These are phyloP conservation scores for Baronia brevicornis DNA, from an alignment of 2,888 invertebrate species.

Conservation along the genomic window DNA sequence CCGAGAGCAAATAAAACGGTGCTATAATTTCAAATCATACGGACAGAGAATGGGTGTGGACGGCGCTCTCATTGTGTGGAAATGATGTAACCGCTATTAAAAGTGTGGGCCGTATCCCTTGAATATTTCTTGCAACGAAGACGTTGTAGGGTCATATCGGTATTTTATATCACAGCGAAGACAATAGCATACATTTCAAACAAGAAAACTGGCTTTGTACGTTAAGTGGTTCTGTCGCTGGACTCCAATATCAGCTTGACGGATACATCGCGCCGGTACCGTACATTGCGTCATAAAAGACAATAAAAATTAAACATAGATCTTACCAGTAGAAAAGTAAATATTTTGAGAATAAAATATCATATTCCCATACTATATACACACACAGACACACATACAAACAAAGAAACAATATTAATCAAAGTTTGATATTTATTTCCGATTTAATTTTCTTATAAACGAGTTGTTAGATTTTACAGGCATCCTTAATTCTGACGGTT, in stretches of 20 bases:
- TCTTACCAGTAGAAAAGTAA: too few species aligned
- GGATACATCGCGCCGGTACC: constrained; percentile 29
- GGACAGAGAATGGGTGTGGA: constrained; percentile 77
- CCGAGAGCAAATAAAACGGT: constrained; percentile 74
- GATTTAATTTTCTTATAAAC: too few species aligned
- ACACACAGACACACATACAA: too few species aligned
- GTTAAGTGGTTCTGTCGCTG: constrained; percentile 53
- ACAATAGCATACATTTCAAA: constrained; percentile 71
- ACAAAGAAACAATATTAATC: too few species aligned
- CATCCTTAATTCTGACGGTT: too few species aligned
- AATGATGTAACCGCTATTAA: constrained; percentile 76
- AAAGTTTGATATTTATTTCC: too few species aligned
- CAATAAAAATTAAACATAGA: too few species aligned
- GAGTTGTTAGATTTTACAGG: too few species aligned
- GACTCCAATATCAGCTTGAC: constrained; percentile 50
- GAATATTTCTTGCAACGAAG: constrained; percentile 75
- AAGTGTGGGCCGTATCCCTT: constrained; percentile 75
- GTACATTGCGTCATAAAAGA: too few species aligned
- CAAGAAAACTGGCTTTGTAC: constrained; percentile 61
- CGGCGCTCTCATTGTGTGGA: constrained; percentile 75
- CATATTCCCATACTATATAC: too few species aligned
- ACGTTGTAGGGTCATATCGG: constrained; percentile 73
- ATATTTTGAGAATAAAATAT: too few species aligned
- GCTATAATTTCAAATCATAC: constrained; percentile 77
- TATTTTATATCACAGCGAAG: constrained; percentile 71